Evolutionary conservation across 2,113 vertebrate species (phyloP).

Genomic region (Aptenodytes forsteri): DNA sequence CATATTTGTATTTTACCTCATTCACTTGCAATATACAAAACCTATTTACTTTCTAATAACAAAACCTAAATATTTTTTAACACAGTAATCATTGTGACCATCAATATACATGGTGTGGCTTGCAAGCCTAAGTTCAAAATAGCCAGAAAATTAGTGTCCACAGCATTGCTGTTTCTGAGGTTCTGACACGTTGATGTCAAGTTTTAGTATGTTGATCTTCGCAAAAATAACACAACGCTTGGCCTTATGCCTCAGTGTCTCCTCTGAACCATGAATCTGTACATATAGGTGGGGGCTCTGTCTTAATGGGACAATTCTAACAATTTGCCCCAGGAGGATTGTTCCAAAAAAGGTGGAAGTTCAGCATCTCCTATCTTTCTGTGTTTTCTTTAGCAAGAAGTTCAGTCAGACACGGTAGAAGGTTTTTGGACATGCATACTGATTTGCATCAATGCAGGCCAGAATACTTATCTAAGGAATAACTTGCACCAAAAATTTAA

Average conservation of each 20-base stretch:
- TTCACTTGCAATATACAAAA: not conserved
- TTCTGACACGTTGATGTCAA: not conserved
- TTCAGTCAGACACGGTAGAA: not conserved
- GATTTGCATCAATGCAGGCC: not conserved
- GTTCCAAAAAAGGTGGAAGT: not conserved
- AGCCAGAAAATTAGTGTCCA: not conserved
- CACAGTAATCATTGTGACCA: not conserved
- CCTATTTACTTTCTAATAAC: not conserved
- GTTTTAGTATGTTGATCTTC: not conserved
- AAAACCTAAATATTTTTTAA: not conserved
- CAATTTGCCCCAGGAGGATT: not conserved
- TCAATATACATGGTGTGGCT: not conserved
- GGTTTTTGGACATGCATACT: not conserved
- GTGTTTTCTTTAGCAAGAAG: not conserved
- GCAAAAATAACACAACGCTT: not conserved
- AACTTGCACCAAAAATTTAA: not conserved
- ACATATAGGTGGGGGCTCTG: not conserved
- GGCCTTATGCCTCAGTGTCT: not conserved
- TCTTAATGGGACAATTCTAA: not conserved
- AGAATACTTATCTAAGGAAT: not conserved
- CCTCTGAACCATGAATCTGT: not conserved
- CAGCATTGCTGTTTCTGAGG: not conserved
- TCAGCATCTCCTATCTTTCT: not conserved
- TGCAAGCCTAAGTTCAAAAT: not conserved
- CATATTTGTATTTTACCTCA: not conserved